phyloP scores from a whole-genome alignment of 1,140 invertebrate genomes.

The Hycleus phaleratus region DNA sequence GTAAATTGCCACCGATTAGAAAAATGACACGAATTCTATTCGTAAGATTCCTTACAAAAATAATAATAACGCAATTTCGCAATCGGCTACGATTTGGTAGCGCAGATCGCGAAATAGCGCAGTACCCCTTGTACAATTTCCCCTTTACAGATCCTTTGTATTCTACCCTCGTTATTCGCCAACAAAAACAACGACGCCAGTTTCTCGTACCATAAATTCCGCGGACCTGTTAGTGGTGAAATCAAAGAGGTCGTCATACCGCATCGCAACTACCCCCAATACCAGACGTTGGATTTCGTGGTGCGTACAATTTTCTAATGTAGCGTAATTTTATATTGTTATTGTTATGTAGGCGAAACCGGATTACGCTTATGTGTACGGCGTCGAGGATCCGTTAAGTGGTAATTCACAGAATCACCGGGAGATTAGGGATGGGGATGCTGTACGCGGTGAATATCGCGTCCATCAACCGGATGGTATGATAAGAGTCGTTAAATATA shows the following conservation, averaged over 20 bases:
- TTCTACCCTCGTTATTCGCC: neutral
- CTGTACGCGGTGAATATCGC: conserved; percentile 59
- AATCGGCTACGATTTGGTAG: neutral
- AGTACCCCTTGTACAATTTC: neutral
- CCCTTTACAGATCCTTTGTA: neutral
- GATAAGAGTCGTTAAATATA: conserved; percentile 50
- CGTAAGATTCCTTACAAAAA: no score
- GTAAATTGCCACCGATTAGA: neutral
- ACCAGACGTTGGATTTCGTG: conserved; percentile 46
- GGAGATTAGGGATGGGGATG: conserved; percentile 60
- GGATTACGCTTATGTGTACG: conserved; percentile 61
- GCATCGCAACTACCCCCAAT: conserved; percentile 1
- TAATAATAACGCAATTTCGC: no score
- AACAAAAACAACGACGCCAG: conserved; percentile 37
- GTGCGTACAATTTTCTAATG: conserved; percentile 32
- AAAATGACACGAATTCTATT: neutral
- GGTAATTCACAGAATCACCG: conserved; percentile 62
- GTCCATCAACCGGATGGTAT: conserved; percentile 59
- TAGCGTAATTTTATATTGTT: neutral
- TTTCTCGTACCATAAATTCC: conserved; percentile 56
- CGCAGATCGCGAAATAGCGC: neutral
- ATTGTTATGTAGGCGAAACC: conserved; percentile 45
- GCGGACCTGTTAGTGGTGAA: conserved; percentile 55
- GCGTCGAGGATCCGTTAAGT: conserved; percentile 58
- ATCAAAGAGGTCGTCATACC: conserved; percentile 41